Conservation (phyloP, 2,888 invertebrate genomes). For the Prenolepis imparis region DNA sequence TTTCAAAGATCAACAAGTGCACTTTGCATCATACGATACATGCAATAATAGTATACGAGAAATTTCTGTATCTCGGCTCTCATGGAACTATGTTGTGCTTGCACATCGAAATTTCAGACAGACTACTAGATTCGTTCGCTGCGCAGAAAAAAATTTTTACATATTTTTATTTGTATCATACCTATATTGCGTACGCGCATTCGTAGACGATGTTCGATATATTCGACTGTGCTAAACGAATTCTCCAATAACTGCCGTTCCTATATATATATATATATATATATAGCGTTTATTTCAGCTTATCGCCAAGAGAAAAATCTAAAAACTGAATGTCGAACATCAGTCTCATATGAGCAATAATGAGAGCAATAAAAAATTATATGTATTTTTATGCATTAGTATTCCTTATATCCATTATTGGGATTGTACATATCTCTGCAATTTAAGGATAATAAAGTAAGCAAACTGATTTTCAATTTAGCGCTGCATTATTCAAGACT, state of each 20-base stretch:
- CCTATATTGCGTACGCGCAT: neutral
- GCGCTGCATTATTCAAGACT: slow-evolving; percentile 23
- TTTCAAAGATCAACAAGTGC: slow-evolving; percentile 25
- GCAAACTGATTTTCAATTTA: slow-evolving; percentile 19
- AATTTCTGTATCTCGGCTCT: neutral
- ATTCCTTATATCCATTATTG: neutral
- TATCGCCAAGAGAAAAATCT: too few relatives aligned
- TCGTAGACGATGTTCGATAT: neutral
- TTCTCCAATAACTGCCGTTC: slow-evolving; percentile 25
- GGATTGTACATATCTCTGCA: neutral
- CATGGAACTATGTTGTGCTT: slow-evolving; percentile 1
- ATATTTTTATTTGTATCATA: slow-evolving; percentile 39
- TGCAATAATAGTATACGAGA: neutral
- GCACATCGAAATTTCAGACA: slow-evolving; percentile 9
- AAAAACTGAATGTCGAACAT: neutral
- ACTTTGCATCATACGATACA: slow-evolving; percentile 6
- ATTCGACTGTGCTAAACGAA: slow-evolving; percentile 8
- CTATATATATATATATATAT: too few relatives aligned
- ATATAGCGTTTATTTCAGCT: too few relatives aligned
- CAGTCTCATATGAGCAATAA: neutral
- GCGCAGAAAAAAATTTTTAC: neutral
- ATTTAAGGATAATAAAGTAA: neutral
- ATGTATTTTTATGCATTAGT: neutral
- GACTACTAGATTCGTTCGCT: neutral
- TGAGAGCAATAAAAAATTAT: neutral